A percentile compares a stretch with the other conserved stretches of the same genome.
Conservation (phyloP, 2,888 invertebrate species). For the Watsonalla binaria region DNA sequence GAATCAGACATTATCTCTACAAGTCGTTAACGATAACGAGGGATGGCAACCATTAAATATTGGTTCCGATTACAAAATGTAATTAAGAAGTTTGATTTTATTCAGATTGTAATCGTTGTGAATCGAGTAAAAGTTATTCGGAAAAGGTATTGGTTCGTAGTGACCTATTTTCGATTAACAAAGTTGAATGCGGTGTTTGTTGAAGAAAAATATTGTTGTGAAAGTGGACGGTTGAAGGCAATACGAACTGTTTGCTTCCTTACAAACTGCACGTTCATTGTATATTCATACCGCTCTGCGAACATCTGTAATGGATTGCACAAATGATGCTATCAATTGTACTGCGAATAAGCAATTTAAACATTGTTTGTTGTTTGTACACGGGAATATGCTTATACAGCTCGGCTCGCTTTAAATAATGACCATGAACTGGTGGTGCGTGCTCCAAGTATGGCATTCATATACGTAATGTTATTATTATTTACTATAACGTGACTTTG, state of each 20-base stretch:
- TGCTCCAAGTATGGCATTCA: too few relatives aligned
- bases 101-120: neutral
- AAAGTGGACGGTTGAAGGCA: neutral
- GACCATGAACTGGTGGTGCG: too few relatives aligned
- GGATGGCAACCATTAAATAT: neutral
- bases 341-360: neutral
- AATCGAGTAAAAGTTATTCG: neutral
- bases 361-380: neutral
- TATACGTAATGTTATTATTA: too few relatives aligned
- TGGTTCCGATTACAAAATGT: neutral
- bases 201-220: neutral
- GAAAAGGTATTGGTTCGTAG: neutral
- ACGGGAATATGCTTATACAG: neutral
- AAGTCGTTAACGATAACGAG: neutral
- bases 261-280: neutral
- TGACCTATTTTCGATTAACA: conserved; percentile 2
- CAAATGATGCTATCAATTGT: neutral
- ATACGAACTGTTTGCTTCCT: neutral
- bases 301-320: neutral
- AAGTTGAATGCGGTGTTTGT: conserved; percentile 1
- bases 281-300: neutral
- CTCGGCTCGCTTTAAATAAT: too few relatives aligned
- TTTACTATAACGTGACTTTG: too few relatives aligned
- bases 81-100: conserved; percentile 2
- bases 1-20: too few relatives aligned